Evolutionary conservation across 2,113 vertebrate species (phyloP).

Genomic region (Helogale parvula): DNA sequence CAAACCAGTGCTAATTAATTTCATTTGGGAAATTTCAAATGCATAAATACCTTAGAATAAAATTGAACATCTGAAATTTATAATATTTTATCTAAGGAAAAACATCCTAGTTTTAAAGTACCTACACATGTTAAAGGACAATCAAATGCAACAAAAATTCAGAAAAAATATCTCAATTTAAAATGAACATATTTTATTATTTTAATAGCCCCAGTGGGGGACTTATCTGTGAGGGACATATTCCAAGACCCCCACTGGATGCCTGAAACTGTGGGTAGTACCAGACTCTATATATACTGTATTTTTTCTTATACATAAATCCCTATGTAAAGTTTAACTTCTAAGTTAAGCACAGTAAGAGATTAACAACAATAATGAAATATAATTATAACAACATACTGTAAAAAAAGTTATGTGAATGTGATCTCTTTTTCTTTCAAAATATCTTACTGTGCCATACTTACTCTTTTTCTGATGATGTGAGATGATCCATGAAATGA

Average conservation of each 20-base stretch:
- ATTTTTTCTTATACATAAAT: not conserved
- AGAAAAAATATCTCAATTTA: not conserved
- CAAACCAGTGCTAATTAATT: constrained; percentile 37
- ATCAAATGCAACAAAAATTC: not conserved
- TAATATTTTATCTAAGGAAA: not conserved
- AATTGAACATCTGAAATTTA: not conserved
- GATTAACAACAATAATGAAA: not conserved
- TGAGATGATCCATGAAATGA: not conserved
- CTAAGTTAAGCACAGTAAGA: not conserved
- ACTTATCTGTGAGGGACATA: not conserved
- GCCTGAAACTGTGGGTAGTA: not conserved
- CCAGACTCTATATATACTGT: not conserved
- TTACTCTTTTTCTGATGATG: not conserved
- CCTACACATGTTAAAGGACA: not conserved
- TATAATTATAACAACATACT: not conserved
- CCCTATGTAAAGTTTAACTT: not conserved
- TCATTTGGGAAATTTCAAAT: constrained; percentile 9
- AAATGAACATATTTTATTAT: not conserved
- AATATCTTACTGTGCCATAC: not conserved
- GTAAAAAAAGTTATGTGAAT: not conserved
- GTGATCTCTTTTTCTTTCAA: not conserved
- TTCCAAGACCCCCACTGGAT: not conserved
- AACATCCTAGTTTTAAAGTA: not conserved
- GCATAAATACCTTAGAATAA: not conserved
- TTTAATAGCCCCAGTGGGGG: not conserved